These are phyloP conservation scores for Gorsachius goisagi DNA, from an alignment of 2,113 vertebrate genomes.

Conservation along the genomic window DNA sequence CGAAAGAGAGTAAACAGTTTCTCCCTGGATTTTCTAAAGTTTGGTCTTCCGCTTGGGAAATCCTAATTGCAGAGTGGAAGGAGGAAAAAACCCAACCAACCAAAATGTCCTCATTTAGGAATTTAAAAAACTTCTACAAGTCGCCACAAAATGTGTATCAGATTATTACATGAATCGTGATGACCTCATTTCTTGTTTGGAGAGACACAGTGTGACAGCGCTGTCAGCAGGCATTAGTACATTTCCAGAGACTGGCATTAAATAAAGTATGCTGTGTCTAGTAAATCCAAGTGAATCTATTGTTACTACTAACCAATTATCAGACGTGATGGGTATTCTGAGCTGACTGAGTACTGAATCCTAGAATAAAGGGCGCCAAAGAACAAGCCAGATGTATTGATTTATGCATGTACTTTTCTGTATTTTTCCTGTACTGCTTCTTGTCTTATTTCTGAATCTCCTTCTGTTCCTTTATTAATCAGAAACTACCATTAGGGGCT, in stretches of 20 bases:
- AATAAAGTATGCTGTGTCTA: constrained; percentile 2
- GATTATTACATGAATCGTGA: neutral
- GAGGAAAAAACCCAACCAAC: neutral
- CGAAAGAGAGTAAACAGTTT: neutral
- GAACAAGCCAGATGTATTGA: neutral
- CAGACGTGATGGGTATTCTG: neutral
- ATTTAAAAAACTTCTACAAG: neutral
- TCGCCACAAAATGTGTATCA: neutral
- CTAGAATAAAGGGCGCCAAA: neutral
- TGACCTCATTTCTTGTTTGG: constrained; percentile 36
- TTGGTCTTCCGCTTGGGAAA: neutral
- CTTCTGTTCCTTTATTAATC: neutral
- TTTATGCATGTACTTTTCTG: neutral
- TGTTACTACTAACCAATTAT: neutral
- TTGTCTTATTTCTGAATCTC: neutral
- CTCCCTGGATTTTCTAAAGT: neutral
- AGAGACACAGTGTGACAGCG: neutral
- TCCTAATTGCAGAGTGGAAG: neutral
- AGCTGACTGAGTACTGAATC: neutral
- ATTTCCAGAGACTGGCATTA: neutral
- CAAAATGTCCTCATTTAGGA: neutral
- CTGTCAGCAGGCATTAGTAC: constrained; percentile 22
- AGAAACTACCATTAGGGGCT: neutral
- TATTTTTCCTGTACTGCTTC: neutral
- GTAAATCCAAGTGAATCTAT: constrained; percentile 2